These are phyloP conservation scores for Nasonia longicornis DNA, from an alignment of 1,140 invertebrate genomes.

Conservation along the genomic window DNA sequence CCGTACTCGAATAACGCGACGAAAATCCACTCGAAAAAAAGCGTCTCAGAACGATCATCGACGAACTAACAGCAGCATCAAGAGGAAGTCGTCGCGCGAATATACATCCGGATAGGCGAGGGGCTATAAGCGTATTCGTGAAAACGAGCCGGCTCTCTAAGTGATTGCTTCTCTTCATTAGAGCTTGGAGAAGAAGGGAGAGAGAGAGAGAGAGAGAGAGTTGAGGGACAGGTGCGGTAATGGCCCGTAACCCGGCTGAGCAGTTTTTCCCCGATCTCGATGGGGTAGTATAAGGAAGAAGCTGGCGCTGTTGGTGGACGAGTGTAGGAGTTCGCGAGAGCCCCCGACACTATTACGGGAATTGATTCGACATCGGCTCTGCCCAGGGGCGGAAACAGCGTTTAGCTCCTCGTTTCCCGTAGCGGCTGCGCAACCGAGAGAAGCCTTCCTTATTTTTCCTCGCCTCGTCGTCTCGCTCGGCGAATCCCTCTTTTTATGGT, in stretches of 20 bases:
- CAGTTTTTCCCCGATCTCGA: conserved; percentile 16
- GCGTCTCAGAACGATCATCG: conserved; percentile 34
- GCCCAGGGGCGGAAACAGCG: conserved; percentile 53
- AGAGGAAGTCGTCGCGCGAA: background rate
- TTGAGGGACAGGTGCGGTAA: conserved; percentile 65
- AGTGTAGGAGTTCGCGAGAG: background rate
- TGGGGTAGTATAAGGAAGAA: conserved; percentile 9
- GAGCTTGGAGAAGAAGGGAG: conserved; percentile 19
- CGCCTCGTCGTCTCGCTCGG: conserved; percentile 1
- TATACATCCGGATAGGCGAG: background rate
- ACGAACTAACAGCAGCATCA: background rate
- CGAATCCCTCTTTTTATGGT: conserved; percentile 20
- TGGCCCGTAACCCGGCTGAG: conserved; percentile 57
- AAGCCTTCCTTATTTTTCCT: conserved; percentile 38
- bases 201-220: conserved; percentile 27
- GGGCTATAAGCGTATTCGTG: conserved; percentile 19
- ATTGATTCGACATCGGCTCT: conserved; percentile 63
- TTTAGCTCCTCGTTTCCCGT: conserved; percentile 62
- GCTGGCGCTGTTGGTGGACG: background rate
- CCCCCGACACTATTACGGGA: conserved; percentile 60
- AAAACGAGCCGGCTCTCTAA: conserved; percentile 52
- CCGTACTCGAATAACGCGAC: too few relatives aligned
- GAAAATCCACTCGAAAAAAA: background rate
- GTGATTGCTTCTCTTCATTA: conserved; percentile 68
- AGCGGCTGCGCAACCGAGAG: background rate